Base-by-base conservation (phyloP, 2,888 invertebrate species). In the Sussaba pulchella region DNA sequence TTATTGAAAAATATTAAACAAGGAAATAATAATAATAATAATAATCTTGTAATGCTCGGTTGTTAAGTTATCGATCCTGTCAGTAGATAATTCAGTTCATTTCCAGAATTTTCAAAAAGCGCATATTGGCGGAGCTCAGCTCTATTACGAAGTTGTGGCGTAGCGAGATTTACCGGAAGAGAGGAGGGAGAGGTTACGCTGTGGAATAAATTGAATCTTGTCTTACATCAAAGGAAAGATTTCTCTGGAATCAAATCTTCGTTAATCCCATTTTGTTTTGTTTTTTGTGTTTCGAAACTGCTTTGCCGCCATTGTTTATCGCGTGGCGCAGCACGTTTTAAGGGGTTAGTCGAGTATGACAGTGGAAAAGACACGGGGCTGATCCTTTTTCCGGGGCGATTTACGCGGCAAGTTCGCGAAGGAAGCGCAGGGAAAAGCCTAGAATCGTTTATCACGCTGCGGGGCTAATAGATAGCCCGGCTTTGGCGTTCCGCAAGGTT, bases 401-500 rank as follows among this genome's bases (percentile, higher is more conserved):
- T 85, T 86, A 85, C 82, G 80, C 78, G 82, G 57, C 78, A 80
- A 84, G 84, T 82, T 79, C 79, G 72, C 72, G 81, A 82, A 5
- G 85, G 81, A 84, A 85, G 72, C 57, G 31, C 73, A 64, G 83
- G 82, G n/a, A n/a, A n/a, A 85, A 85, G 73, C 54, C 77, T 74
- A 77, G 66, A 85, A 85, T 87, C 85, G 83, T 86, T 86, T 84
- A 86, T 87, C 86, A 86, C 82, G 64, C 82, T 64, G 73, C 78
- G 74, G 76, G 69, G 82, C 82, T 82, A 84, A 85, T 87, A 85
- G 87, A 86, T 87, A 87, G 86, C 85, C 82, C 78, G 83, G 67
- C 82, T 81, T 72, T 83, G 82, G 81, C 79, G 81, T 78, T 78
- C 59, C 41, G 69, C 54, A 61, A 71, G 72, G 80, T 57, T 59